Evolutionary conservation across 2,113 vertebrate genomes (phyloP).

Genomic region (Anolis carolinensis): DNA sequence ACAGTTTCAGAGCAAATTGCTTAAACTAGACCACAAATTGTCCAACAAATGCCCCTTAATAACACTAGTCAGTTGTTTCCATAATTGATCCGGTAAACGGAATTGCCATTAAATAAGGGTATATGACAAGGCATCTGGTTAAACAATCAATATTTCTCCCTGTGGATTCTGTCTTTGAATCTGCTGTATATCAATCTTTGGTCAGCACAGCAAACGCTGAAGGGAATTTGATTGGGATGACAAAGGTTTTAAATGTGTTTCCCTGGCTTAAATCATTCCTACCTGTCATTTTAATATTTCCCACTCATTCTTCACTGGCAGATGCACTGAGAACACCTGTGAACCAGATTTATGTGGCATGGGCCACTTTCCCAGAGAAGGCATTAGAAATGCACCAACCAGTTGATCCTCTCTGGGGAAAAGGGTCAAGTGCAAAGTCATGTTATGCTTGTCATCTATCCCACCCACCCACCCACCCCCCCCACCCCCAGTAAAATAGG

Average conservation of each 20-base stretch:
- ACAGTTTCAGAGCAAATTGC: neutral
- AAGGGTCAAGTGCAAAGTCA: conserved; percentile 40
- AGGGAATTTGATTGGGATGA: conserved; percentile 6
- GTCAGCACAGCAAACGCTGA: neutral
- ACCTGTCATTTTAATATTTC: conserved; percentile 38
- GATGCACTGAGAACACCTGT: conserved; percentile 34
- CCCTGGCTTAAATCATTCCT: conserved; percentile 6
- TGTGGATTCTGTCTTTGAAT: neutral
- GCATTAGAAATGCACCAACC: conserved; percentile 23
- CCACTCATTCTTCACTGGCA: conserved; percentile 9
- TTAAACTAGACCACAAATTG: neutral
- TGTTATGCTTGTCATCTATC: conserved; percentile 43
- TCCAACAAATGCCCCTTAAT: neutral
- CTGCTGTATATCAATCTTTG: neutral
- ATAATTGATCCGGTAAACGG: neutral
- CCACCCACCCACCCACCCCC: neutral
- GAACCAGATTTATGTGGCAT: neutral
- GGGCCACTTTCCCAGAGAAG: conserved; percentile 20
- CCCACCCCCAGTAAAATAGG: neutral
- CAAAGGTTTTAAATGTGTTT: conserved; percentile 20
- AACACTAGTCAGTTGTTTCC: neutral
- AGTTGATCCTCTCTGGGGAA: conserved; percentile 24
- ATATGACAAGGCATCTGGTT: neutral
- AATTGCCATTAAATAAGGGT: conserved; percentile 2
- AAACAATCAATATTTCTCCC: neutral